Percentiles rank a stretch among this genome's conserved stretches.
phyloP scores from a whole-genome alignment of 2,113 vertebrate genomes.

The Felis catus region DNA sequence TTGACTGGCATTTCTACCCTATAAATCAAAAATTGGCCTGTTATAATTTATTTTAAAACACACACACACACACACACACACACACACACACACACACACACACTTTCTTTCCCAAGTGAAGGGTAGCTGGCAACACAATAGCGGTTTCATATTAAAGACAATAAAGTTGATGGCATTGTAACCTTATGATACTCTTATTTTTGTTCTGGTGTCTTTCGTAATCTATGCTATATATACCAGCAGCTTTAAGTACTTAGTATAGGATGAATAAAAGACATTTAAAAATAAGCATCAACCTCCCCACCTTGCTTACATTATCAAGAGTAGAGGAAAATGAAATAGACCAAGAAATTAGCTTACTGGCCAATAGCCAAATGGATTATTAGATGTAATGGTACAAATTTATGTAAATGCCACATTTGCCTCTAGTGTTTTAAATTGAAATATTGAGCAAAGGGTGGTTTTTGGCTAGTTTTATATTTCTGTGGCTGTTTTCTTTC shows the following conservation, averaged over 20 bases:
- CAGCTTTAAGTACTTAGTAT: background rate
- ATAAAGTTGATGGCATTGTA: background rate
- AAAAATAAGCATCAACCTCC: background rate
- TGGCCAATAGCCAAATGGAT: slow-evolving; percentile 49
- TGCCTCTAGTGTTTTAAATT: background rate
- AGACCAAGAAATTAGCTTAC: slow-evolving; percentile 20
- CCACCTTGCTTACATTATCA: slow-evolving; percentile 4
- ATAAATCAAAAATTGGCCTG: background rate
- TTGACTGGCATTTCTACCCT: background rate
- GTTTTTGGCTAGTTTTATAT: background rate
- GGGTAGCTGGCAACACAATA: background rate
- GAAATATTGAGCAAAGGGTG: background rate
- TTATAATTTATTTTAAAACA: background rate
- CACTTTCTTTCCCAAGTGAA: background rate
- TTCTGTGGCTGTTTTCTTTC: background rate
- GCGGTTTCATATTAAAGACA: background rate
- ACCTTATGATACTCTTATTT: background rate
- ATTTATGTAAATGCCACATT: slow-evolving; percentile 39
- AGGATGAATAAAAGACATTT: background rate
- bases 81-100: background rate
- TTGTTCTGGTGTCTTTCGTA: background rate
- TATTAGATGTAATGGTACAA: background rate
- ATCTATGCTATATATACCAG: background rate
- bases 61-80: background rate
- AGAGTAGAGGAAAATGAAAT: slow-evolving; percentile 32